Evolutionary conservation across 2,797 vertebrate genomes (phyloP).

Genomic region (Rhincodon typus): DNA sequence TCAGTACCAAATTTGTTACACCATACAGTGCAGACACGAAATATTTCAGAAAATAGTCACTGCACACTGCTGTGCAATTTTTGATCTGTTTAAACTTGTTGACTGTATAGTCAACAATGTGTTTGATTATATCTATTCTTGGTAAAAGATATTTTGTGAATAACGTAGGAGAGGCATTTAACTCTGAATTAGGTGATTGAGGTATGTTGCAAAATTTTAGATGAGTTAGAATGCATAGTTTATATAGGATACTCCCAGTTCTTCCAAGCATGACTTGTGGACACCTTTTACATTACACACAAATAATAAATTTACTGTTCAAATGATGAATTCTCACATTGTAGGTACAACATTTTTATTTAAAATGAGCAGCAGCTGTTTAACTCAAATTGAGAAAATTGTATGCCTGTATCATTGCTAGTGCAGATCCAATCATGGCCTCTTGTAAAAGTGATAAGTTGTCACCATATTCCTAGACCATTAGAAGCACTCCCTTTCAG

Average conservation of each 20-base stretch:
- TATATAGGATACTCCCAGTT: neutral
- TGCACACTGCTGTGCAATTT: neutral
- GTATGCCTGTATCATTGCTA: no score
- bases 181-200: no score
- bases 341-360: no score
- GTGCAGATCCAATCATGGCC: no score
- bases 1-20: neutral
- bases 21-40: neutral
- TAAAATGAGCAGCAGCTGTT: no score
- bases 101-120: neutral
- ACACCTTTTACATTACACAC: no score
- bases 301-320: no score
- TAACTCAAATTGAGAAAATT: no score
- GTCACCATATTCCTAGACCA: no score
- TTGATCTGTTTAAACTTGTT: neutral
- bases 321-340: no score
- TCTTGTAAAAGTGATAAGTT: no score
- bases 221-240: neutral
- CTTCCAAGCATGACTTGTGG: neutral
- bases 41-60: neutral
- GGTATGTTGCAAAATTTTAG: neutral
- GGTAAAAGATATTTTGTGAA: neutral
- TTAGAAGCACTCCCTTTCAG: no score
- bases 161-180: neutral
- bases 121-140: neutral